Conservation (phyloP, 2,888 invertebrate species). For the Sphaerophoria rueppellii region DNA sequence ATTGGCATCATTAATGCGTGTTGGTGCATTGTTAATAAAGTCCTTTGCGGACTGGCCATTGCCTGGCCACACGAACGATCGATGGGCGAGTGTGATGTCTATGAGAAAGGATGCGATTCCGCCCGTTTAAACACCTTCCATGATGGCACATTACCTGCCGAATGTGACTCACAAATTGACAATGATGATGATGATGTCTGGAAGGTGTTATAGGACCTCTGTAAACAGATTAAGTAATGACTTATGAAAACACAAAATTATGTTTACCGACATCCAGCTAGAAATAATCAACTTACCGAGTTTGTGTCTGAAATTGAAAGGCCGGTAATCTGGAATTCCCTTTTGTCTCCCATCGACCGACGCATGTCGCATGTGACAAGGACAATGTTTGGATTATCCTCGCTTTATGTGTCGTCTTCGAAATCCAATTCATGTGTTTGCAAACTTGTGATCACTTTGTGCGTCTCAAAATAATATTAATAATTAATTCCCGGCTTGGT, state of each 20-base stretch:
- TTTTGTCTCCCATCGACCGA: background rate
- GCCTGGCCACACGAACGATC: background rate
- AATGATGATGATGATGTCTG: conserved; percentile 18
- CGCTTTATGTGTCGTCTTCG: conserved; percentile 24
- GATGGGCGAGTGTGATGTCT: background rate
- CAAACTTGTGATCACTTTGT: conserved; percentile 63
- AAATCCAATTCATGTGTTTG: conserved; percentile 72
- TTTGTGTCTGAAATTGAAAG: conserved; percentile 8
- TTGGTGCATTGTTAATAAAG: conserved; percentile 47
- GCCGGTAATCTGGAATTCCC: conserved; percentile 51
- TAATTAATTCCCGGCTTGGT: conserved; percentile 67
- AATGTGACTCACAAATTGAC: conserved; percentile 25
- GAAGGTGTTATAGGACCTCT: conserved; percentile 50
- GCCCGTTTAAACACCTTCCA: conserved; percentile 7
- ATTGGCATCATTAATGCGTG: conserved; percentile 61
- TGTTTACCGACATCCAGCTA: conserved; percentile 53
- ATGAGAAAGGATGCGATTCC: background rate
- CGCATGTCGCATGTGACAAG: conserved; percentile 38
- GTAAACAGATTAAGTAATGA: conserved; percentile 69
- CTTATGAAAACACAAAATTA: conserved; percentile 64
- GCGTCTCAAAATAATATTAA: conserved; percentile 30
- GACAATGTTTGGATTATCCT: conserved; percentile 59
- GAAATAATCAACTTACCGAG: conserved; percentile 59
- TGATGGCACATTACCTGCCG: conserved; percentile 10
- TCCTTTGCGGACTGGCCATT: conserved; percentile 41